Evolutionary conservation across 1,140 invertebrate genomes (phyloP), one percentile per base, ranked within the genome.

Genomic region (Zaprionus kolodkinae): DNA sequence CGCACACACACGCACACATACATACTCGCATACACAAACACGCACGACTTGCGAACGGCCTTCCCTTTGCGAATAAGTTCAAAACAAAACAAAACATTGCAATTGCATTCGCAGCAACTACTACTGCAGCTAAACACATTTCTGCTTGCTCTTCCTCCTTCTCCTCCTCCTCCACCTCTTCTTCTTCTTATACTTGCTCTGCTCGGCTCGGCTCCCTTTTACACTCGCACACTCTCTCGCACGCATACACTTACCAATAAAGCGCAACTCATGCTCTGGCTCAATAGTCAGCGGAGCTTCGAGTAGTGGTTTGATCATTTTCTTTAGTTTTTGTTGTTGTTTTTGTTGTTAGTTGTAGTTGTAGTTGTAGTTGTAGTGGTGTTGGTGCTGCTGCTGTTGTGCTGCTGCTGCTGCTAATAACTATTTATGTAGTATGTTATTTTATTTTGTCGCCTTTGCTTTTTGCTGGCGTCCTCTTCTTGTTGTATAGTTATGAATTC

Each of bases 261-360:
- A 92, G 64, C 88, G 91, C 73, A 92, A 78, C 76, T 92, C 91
- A 85, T 78, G 69, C 72, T 83, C 80, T 76, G 91, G 91, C 55
- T 91, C 82, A 79, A 92, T 92, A 65, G 68, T 81, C 85, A 87
- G 45, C 69, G 79, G 63, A 38, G 35, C 55, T 33, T 83, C 91
- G 57, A 57, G 78, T 55, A 30, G 59, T 78, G 56, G 50, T 68
- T 81, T 85, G 60, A 60, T 89, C 85, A 88, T 87, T 68, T 67
- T 86, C 7, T 17, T 72, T 40, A 40, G 30, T 66, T 15, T 45
- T 66, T 52, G 12, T 72, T 52, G 50, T 73, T n/a, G n/a, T n/a
- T n/a, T n/a, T n/a, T n/a, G n/a, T n/a, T n/a, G n/a, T n/a, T n/a
- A n/a, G n/a, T n/a, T n/a, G n/a, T n/a, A n/a, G n/a, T n/a, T n/a